phyloP scores from a whole-genome alignment of 2,797 vertebrate species.

The Borostomias antarcticus region DNA sequence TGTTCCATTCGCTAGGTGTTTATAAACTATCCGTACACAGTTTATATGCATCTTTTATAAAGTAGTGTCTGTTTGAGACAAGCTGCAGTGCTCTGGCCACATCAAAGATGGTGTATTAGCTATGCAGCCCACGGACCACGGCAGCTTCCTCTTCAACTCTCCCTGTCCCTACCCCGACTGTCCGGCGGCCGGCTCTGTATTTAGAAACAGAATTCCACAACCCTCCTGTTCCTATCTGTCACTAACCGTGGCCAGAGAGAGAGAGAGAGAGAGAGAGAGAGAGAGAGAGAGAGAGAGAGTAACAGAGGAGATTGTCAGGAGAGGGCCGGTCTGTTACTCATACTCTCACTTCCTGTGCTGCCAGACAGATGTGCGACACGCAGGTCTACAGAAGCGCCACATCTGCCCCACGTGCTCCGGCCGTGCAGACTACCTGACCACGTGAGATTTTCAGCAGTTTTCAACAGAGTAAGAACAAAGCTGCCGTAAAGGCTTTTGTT shows the following conservation, averaged over 20 bases:
- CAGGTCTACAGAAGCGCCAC: not conserved
- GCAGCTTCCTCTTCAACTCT: slow-evolving; percentile 18
- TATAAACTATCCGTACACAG: too few species aligned
- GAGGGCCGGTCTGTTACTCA: slow-evolving; percentile 22
- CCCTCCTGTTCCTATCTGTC: not conserved
- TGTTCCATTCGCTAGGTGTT: too few species aligned
- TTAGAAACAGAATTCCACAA: slow-evolving; percentile 27
- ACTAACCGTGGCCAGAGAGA: not conserved
- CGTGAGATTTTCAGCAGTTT: not conserved
- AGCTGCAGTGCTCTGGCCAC: not conserved
- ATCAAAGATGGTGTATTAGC: slow-evolving; percentile 47
- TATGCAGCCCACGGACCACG: slow-evolving; percentile 28
- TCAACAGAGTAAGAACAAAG: too few species aligned
- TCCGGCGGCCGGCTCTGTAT: slow-evolving; percentile 8
- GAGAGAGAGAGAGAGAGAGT: slow-evolving; percentile 18
- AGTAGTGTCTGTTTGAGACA: too few species aligned
- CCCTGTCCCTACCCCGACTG: not conserved
- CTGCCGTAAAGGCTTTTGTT: not conserved
- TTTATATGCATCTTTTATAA: too few species aligned
- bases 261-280: slow-evolving; percentile 4
- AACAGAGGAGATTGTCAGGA: slow-evolving; percentile 4
- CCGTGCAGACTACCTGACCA: not conserved
- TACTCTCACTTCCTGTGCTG: slow-evolving; percentile 16
- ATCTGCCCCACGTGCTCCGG: not conserved
- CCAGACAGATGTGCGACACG: slow-evolving; percentile 16